A percentile compares a stretch with the other conserved stretches of the same genome.
Evolutionary conservation across 2,113 vertebrate species (phyloP).

Genomic region (Peromyscus maniculatus): DNA sequence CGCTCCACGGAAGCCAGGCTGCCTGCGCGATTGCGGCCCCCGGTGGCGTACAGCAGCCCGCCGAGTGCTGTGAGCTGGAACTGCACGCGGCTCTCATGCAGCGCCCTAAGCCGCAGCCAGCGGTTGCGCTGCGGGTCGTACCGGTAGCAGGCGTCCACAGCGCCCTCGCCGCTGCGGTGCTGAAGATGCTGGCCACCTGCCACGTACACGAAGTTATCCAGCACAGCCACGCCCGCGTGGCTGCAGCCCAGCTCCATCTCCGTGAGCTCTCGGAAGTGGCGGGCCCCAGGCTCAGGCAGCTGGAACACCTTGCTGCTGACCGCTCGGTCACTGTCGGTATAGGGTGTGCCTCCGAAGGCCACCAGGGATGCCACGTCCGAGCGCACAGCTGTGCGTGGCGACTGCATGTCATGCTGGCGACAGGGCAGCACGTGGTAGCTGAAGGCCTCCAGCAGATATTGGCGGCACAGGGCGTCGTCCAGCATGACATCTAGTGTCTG

Average conservation of each 20-base stretch:
- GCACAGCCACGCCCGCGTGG: conserved; percentile 95
- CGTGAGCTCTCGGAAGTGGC: conserved; percentile 95
- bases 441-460: conserved; percentile 97
- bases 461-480: conserved; percentile 95
- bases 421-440: conserved; percentile 99
- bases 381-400: conserved; percentile 92
- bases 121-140: conserved; percentile 95
- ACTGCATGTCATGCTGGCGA: conserved; percentile 98
- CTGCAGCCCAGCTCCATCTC: conserved; percentile 97
- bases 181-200: conserved; percentile 97
- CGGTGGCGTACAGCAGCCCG: conserved; percentile 94
- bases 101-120: conserved; percentile 95
- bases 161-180: conserved; percentile 97
- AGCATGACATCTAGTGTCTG: conserved; percentile 98
- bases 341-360: conserved; percentile 96
- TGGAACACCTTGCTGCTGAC: conserved; percentile 95
- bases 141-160: conserved; percentile 94
- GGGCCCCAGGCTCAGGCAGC: conserved; percentile 88
- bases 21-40: conserved; percentile 96
- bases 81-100: conserved; percentile 98
- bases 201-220: conserved; percentile 98
- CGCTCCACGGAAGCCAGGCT: conserved; percentile 96
- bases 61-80: conserved; percentile 94
- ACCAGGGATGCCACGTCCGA: conserved; percentile 93
- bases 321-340: conserved; percentile 95